phyloP scores from a whole-genome alignment of 1,140 invertebrate genomes.

The Melipona quadrifasciata region DNA sequence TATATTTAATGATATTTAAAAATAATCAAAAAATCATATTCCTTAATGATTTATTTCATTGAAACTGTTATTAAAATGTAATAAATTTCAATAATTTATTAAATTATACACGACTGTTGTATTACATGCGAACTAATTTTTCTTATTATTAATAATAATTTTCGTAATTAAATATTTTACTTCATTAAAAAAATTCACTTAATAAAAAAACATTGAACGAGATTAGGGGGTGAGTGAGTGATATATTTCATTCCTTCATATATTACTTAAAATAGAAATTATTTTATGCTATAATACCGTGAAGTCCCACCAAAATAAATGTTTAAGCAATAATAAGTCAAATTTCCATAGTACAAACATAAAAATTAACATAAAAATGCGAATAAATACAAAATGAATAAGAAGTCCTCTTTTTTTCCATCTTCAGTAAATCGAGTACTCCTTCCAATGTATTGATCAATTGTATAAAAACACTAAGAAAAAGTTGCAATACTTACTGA shows the following conservation, averaged over 20 bases:
- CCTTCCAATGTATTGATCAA: neutral
- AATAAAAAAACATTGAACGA: neutral
- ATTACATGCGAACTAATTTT: too few relatives aligned
- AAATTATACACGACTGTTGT: too few relatives aligned
- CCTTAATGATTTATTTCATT: neutral
- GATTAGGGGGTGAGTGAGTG: neutral
- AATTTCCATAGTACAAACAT: neutral
- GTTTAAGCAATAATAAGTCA: neutral
- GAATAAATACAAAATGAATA: neutral
- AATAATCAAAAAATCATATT: neutral
- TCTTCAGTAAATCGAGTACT: neutral
- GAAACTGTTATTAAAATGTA: neutral
- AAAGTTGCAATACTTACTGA: neutral
- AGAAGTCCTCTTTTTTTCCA: neutral
- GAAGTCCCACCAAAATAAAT: neutral
- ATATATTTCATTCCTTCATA: neutral
- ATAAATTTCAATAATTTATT: neutral
- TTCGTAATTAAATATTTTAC: slow-evolving; percentile 6
- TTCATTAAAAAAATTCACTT: neutral
- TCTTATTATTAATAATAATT: neutral
- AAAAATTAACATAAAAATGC: neutral
- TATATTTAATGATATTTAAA: neutral
- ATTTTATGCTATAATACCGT: neutral
- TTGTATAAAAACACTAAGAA: too few relatives aligned
- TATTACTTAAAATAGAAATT: neutral